Evolutionary conservation across 1,140 invertebrate genomes (phyloP).

Genomic region (Druon quercuslanigerum): DNA sequence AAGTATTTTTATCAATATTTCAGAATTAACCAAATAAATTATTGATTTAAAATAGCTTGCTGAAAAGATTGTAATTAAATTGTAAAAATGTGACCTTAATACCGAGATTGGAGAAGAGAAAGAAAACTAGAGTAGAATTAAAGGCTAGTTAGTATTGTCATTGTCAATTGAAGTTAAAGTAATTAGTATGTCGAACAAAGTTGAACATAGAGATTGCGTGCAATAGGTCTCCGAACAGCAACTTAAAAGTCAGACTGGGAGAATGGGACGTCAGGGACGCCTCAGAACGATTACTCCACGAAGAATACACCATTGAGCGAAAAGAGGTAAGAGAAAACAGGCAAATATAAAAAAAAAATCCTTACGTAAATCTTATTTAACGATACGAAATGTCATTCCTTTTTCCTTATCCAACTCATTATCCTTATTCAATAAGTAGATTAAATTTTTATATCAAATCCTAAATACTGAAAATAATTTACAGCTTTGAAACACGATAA

Average conservation of each 20-base stretch:
- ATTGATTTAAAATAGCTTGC: no score
- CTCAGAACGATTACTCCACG: slow-evolving; percentile 87
- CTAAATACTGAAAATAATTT: no score
- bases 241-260: slow-evolving; percentile 90
- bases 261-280: slow-evolving; percentile 93
- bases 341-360: slow-evolving; percentile 22
- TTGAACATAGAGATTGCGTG: slow-evolving; percentile 50
- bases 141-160: not conserved
- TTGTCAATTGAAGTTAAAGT: not conserved
- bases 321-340: slow-evolving; percentile 81
- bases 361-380: slow-evolving; percentile 17
- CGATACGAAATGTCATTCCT: slow-evolving; percentile 30
- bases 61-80: no score
- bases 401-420: slow-evolving; percentile 1
- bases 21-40: no score
- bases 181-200: slow-evolving; percentile 34
- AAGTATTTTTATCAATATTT: no score
- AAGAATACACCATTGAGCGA: slow-evolving; percentile 91
- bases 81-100: no score
- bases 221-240: slow-evolving; percentile 85
- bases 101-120: not conserved
- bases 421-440: not conserved
- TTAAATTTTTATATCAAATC: no score
- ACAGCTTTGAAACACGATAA: no score
- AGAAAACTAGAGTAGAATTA: not conserved